phyloP scores from a whole-genome alignment of 1,140 invertebrate species.

The Drosophila eugracilis region DNA sequence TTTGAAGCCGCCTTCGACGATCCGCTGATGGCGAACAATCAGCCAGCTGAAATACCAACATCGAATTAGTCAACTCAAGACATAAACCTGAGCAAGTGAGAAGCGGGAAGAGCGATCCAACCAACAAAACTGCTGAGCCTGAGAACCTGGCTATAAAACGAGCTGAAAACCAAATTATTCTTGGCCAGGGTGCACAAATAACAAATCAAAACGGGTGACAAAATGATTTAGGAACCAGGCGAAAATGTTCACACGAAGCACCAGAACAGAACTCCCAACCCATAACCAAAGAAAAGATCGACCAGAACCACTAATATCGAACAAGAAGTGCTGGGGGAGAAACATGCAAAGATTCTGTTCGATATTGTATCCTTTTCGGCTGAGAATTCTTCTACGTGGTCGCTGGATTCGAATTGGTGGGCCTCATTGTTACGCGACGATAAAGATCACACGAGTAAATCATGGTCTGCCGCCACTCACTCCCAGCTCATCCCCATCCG shows the following conservation, averaged over 20 bases:
- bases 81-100: constrained; percentile 3
- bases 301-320: constrained; percentile 35
- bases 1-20: constrained; percentile 5
- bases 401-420: constrained; percentile 33
- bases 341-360: constrained; percentile 49
- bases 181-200: constrained; percentile 58
- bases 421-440: constrained; percentile 69
- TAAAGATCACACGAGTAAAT: constrained; percentile 81
- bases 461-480: constrained; percentile 53
- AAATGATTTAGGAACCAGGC: constrained; percentile 79
- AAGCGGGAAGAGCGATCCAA: neutral
- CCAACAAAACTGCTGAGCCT: constrained; percentile 44
- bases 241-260: constrained; percentile 78
- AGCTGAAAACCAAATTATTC: constrained; percentile 66
- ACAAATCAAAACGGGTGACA: constrained; percentile 83
- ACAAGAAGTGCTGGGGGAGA: constrained; percentile 39
- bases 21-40: constrained; percentile 3
- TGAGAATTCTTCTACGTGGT: constrained; percentile 69
- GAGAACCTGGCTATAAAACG: constrained; percentile 71
- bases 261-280: constrained; percentile 28
- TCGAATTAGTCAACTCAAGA: constrained; percentile 32
- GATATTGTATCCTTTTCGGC: constrained; percentile 68
- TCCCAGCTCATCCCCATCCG: constrained; percentile 18
- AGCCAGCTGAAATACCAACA: constrained; percentile 20
- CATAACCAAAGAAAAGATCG: constrained; percentile 11